Evolutionary conservation across 2,888 invertebrate genomes (phyloP), one percentile per base, ranked within the genome.

Genomic region (Agrochola lychnidis): DNA sequence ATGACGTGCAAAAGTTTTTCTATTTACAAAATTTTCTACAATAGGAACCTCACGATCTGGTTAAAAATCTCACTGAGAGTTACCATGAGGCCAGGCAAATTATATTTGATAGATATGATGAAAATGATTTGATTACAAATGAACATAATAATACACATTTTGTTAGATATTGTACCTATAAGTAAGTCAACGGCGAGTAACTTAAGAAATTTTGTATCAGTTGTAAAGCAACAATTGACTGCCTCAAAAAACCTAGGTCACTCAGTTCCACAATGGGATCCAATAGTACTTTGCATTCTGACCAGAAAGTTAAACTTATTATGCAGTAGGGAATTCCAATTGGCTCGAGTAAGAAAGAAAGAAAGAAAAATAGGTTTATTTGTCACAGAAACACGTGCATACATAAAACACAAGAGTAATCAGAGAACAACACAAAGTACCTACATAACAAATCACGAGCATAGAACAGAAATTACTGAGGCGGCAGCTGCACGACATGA

Each of bases 31-130:
- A 10, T 59, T 70, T 70, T 22, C 70, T 70, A 9, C 25, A 7
- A 59, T 57, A 59, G 57, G 70, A 70, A 59, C 45, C 70, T 70
- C 57, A 70, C 45, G 69, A 70, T 69, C 42, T 69, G n/a, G 56
- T 70, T 22, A 70, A 70, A 59, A 70, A 70, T 25, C 69, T 45
- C 69, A 70, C 36, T 36, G 67, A 67, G 67, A 67, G 36, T 36
- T 36, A 36, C 36, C 36, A 36, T 36, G 36, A 36, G 36, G 36
- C 36, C 36, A 36, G 36, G 67, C 53, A 67, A 67, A 67, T 67
- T 14, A 22, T 67, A 14, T 67, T 67, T 1, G 67, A 67, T 67
- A 67, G 67, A 67, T 67, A 51, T 7, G n/a, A n/a, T n/a, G n/a
- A n/a, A n/a, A n/a, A n/a, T n/a, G n/a, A n/a, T n/a, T n/a, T n/a